phyloP scores from a whole-genome alignment of 30 jellyfish, hydroid and myxozoan genomes.

The Hydra vulgaris region DNA sequence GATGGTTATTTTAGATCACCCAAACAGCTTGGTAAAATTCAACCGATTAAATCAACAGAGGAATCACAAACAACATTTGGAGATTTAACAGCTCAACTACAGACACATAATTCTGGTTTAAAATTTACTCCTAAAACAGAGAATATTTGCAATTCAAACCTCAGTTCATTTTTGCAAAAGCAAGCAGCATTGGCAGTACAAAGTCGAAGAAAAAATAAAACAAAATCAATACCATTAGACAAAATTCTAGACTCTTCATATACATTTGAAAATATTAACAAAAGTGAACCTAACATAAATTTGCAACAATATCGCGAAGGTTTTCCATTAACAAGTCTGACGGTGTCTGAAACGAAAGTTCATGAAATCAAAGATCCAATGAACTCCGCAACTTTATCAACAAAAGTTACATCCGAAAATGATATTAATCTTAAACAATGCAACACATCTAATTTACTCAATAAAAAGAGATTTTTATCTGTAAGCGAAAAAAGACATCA shows the following conservation, averaged over 20 bases:
- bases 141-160: neutral
- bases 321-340: neutral
- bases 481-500: no score
- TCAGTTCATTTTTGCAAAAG: constrained; percentile 24
- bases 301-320: neutral
- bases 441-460: no score
- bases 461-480: no score
- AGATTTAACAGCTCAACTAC: neutral
- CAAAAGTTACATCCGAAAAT: no score
- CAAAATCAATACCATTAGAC: neutral
- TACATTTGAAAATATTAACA: neutral
- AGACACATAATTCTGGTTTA: neutral
- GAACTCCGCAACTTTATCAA: no score
- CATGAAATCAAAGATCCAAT: no score
- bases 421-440: no score
- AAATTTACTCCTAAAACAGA: neutral
- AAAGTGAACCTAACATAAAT: neutral
- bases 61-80: neutral
- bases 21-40: neutral
- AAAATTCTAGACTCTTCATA: neutral
- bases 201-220: constrained; percentile 37
- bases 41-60: neutral
- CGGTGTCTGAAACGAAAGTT: no score
- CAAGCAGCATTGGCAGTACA: neutral
- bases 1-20: neutral